These are phyloP conservation scores for Cephus runcator DNA, from an alignment of 2,888 invertebrate genomes.

Conservation along the genomic window DNA sequence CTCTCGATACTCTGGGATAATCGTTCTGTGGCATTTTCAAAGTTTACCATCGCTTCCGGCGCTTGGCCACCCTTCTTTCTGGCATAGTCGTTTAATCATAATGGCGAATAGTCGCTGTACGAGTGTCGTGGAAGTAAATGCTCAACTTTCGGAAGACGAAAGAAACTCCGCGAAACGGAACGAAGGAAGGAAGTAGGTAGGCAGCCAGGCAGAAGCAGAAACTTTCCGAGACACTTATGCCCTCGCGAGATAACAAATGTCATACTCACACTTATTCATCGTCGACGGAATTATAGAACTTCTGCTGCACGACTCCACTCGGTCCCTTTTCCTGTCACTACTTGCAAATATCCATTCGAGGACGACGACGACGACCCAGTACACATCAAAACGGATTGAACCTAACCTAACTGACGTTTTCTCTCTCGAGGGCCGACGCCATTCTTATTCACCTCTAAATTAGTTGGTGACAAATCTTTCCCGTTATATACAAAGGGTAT, in stretches of 20 bases:
- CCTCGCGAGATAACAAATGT: conserved; percentile 42
- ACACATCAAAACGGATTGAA: not conserved
- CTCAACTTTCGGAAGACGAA: conserved; percentile 22
- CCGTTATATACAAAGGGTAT: not conserved
- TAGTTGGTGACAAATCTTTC: not conserved
- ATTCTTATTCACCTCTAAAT: not conserved
- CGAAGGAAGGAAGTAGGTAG: not conserved
- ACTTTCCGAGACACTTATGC: conserved; percentile 38
- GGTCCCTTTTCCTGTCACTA: conserved; percentile 14
- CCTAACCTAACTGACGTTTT: not conserved
- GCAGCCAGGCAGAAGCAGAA: conserved; percentile 19
- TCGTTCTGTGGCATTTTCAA: not conserved
- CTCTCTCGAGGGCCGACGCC: not conserved
- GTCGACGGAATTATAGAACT: conserved; percentile 28
- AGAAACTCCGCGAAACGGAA: conserved; percentile 7
- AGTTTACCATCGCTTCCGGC: not conserved
- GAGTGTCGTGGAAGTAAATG: conserved; percentile 22
- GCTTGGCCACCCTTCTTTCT: not conserved
- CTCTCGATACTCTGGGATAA: not conserved
- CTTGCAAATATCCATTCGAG: conserved; percentile 19
- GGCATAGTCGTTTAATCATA: conserved; percentile 16
- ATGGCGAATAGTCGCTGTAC: conserved; percentile 34
- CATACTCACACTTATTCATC: conserved; percentile 18
- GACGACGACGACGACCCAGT: not conserved
- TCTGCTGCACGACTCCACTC: conserved; percentile 19